Evolutionary conservation across 2,797 vertebrate genomes (phyloP), one percentile per base, ranked within the genome.

Genomic region (Aulostomus chinensis): DNA sequence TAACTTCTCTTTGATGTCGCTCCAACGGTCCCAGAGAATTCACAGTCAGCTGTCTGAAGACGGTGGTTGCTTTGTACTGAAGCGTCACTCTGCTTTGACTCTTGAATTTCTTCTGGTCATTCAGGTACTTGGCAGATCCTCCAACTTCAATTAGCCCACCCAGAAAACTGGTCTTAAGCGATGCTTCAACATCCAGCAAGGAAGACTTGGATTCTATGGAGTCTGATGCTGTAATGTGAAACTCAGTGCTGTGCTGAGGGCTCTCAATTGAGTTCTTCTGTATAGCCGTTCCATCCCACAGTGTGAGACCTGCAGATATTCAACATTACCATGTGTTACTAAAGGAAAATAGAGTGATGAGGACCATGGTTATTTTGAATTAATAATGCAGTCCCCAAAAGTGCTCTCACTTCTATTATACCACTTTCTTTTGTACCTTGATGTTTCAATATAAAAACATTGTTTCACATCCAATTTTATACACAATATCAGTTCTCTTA

Each of bases 121-220:
- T 68, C 30, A 76, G 54, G 38, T 52, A 73, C 2, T 58, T 64
- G 6, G 61, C 68, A 16, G 68, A 76, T 24, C 68, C 61, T 16
- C 0, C 52, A 7, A 76, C 34, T 25, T 55, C 9, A 15, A 73
- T 3, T 22, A 65, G 34, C 0, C 55, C 72, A 14, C 54, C 0
- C 3, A 55, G 0, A 33, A 71, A 59, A 43, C 49, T 57, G 34
- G 53, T 46, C 22, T 57, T 62, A 2, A 76, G 24, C 0, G 69
- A 68, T 0, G 6, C 28, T 0, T 59, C 7, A 9, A 71, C n/a
- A 2, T 49, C 31, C 45, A 76, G 12, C 20, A 45, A 12, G 6
- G 13, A 24, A 0, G 37, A 41, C 46, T 58, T 73, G 9, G 14
- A 8, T 7, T 64, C 49, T n/a, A 43, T 15, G 1, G 69, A 38